Conservation (phyloP, 2,888 invertebrate species). For the Synanthedon vespiformis region DNA sequence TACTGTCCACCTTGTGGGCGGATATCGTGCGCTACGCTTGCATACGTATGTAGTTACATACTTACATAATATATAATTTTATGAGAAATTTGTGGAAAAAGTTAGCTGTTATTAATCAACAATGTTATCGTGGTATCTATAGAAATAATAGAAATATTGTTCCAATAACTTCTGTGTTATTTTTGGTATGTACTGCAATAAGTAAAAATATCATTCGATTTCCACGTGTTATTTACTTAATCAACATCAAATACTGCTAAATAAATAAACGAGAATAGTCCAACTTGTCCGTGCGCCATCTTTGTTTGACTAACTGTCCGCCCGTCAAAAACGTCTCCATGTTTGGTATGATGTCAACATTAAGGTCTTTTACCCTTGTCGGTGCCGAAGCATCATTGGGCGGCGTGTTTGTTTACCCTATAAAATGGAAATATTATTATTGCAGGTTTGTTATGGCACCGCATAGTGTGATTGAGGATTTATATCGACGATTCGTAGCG, state of each 20-base stretch:
- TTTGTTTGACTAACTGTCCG: slow-evolving; percentile 18
- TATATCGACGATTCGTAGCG: background rate
- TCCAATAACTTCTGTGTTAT: too few relatives aligned
- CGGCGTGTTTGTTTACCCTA: slow-evolving; percentile 17
- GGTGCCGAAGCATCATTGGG: slow-evolving; percentile 9
- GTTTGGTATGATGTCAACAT: slow-evolving; percentile 13
- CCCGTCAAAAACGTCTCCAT: slow-evolving; percentile 16
- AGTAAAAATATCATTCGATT: too few relatives aligned
- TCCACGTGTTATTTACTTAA: too few relatives aligned
- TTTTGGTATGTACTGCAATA: too few relatives aligned
- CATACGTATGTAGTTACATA: too few relatives aligned
- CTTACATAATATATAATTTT: too few relatives aligned
- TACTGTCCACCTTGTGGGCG: too few relatives aligned
- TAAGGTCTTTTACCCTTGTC: slow-evolving; percentile 25
- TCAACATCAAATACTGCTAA: background rate
- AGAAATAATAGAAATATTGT: too few relatives aligned
- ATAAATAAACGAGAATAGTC: background rate
- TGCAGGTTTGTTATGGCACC: background rate
- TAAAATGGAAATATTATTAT: slow-evolving; percentile 11
- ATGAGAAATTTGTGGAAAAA: too few relatives aligned
- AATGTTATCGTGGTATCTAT: too few relatives aligned
- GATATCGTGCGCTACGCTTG: too few relatives aligned
- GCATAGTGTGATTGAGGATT: background rate
- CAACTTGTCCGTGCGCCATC: slow-evolving; percentile 9
- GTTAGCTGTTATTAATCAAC: too few relatives aligned